Conservation (phyloP, 2,113 vertebrate genomes). For the Gopherus flavomarginatus region DNA sequence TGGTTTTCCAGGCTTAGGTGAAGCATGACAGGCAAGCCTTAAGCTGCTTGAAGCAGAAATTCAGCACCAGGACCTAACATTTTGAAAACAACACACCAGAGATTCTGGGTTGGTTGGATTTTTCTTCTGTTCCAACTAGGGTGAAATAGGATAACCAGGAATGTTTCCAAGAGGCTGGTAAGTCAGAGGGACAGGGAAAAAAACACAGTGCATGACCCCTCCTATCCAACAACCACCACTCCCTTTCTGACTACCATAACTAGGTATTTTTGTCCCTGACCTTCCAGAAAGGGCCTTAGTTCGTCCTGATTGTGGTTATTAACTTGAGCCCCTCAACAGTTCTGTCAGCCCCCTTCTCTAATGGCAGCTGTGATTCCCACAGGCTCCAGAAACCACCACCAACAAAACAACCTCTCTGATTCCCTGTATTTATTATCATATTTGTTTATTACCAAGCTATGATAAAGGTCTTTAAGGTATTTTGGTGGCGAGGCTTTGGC, state of each 20-base stretch:
- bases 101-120: not conserved
- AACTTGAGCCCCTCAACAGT: conserved; percentile 42
- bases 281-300: not conserved
- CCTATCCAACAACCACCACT: not conserved
- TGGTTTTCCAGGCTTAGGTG: not conserved
- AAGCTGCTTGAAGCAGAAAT: not conserved
- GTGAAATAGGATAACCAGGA: not conserved
- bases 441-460: conserved; percentile 3
- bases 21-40: not conserved
- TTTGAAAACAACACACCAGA: not conserved
- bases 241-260: not conserved
- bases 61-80: not conserved
- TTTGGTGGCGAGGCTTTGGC: conserved; percentile 47
- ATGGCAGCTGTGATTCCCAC: not conserved
- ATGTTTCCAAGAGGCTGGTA: rapidly evolving
- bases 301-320: conserved; percentile 71
- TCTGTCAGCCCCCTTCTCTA: conserved; percentile 60
- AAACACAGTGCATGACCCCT: not conserved
- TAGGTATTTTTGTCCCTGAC: not conserved
- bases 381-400: conserved; percentile 69
- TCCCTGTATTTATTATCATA: not conserved
- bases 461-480: conserved; percentile 17
- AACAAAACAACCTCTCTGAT: conserved; percentile 25
- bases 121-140: not conserved
- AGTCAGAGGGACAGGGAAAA: not conserved